Conservation (phyloP, 2,888 invertebrate genomes). For the Druceiella hillmani region DNA sequence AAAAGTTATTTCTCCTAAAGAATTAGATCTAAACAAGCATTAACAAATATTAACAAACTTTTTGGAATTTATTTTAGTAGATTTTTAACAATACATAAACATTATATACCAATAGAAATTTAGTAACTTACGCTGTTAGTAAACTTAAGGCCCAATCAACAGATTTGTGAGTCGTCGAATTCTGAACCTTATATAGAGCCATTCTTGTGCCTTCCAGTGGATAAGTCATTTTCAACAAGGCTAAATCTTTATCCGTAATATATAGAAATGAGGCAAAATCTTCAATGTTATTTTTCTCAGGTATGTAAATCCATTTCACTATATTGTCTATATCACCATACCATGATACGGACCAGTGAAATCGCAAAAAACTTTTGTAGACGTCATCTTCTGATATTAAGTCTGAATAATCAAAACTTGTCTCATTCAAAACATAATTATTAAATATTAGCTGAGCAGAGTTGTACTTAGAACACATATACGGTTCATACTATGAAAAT, state of each 20-base stretch:
- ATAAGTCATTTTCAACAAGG: conserved; percentile 46
- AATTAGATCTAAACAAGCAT: too few relatives aligned
- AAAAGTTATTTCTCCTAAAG: too few relatives aligned
- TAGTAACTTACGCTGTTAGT: conserved; percentile 48
- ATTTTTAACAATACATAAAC: conserved; percentile 6
- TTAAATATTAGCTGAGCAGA: too few relatives aligned
- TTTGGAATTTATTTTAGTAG: conserved; percentile 7
- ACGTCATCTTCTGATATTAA: conserved; percentile 30
- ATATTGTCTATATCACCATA: conserved; percentile 34
- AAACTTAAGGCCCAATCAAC: conserved; percentile 51
- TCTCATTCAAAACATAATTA: too few relatives aligned
- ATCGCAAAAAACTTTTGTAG: conserved; percentile 33
- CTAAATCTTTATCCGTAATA: conserved; percentile 39
- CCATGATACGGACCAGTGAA: conserved; percentile 40
- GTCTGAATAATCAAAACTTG: conserved; percentile 26
- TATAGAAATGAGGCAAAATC: conserved; percentile 30
- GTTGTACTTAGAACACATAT: too few relatives aligned
- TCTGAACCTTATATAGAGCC: conserved; percentile 55
- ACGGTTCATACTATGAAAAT: too few relatives aligned
- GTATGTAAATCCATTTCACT: conserved; percentile 28
- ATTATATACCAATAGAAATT: conserved; percentile 3
- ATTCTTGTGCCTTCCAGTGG: conserved; percentile 47
- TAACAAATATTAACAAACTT: too few relatives aligned
- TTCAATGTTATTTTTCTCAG: conserved; percentile 16
- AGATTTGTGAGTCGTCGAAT: conserved; percentile 55